These are phyloP conservation scores for Eulemur macaco DNA, from an alignment of 2,113 vertebrate species.

Conservation along the genomic window DNA sequence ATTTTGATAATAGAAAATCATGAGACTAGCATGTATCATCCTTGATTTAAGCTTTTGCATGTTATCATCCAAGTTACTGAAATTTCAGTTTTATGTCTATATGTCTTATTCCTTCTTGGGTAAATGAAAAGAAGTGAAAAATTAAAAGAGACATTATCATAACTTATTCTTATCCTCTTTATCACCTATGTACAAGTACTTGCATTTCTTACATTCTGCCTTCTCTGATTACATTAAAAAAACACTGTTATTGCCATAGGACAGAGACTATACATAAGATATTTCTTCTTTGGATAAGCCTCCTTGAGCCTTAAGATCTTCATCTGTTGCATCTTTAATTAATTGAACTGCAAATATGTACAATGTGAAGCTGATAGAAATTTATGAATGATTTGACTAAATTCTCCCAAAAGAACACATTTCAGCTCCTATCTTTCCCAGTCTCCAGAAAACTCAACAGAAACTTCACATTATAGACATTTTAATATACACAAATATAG, in stretches of 20 bases:
- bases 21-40: background rate
- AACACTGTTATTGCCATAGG: background rate
- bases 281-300: background rate
- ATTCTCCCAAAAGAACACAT: background rate
- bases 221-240: background rate
- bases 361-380: slow-evolving; percentile 3
- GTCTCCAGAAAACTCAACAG: background rate
- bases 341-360: background rate
- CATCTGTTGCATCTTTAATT: background rate
- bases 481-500: background rate
- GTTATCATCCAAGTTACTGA: background rate
- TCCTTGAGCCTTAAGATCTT: background rate
- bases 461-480: background rate
- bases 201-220: background rate
- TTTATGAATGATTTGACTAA: background rate
- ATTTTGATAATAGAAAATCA: background rate
- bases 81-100: background rate
- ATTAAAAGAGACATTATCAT: background rate
- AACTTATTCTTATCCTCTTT: background rate
- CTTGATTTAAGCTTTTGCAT: background rate
- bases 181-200: background rate
- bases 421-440: background rate
- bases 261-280: background rate
- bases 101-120: background rate
- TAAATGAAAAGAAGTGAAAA: background rate